Evolutionary conservation across 2,888 invertebrate genomes (phyloP).

Genomic region (Plagiodera versicolora): DNA sequence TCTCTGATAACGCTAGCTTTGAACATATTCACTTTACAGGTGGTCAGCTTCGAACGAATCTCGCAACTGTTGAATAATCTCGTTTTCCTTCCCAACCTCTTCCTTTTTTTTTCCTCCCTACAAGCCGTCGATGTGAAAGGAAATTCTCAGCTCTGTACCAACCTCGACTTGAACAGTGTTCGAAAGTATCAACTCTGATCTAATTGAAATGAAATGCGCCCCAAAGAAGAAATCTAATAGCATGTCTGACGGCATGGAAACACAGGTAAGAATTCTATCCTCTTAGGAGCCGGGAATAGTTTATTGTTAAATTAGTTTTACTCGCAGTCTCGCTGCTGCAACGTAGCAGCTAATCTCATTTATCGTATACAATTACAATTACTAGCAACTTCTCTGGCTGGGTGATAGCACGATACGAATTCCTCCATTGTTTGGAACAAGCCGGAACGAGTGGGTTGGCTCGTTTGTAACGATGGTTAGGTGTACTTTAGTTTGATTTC

Average conservation of each 20-base stretch:
- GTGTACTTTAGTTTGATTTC: no score
- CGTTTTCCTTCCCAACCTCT: no score
- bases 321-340: slow-evolving; percentile 10
- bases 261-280: not conserved
- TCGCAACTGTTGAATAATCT: no score
- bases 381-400: not conserved
- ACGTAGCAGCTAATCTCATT: slow-evolving; percentile 12
- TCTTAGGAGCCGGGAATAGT: slow-evolving; percentile 6
- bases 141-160: no score
- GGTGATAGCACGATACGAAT: not conserved
- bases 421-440: not conserved
- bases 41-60: no score
- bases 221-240: not conserved
- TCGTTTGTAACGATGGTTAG: not conserved
- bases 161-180: not conserved
- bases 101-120: no score
- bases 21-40: no score
- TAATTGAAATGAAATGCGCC: not conserved
- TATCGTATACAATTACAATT: slow-evolving; percentile 12
- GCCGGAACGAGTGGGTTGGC: not conserved
- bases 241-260: not conserved
- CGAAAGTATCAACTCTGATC: not conserved
- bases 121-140: no score
- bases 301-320: slow-evolving; percentile 24
- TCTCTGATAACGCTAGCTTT: no score